Evolutionary conservation across 2,888 invertebrate species (phyloP).

Genomic region (Drosophila diplacantha): DNA sequence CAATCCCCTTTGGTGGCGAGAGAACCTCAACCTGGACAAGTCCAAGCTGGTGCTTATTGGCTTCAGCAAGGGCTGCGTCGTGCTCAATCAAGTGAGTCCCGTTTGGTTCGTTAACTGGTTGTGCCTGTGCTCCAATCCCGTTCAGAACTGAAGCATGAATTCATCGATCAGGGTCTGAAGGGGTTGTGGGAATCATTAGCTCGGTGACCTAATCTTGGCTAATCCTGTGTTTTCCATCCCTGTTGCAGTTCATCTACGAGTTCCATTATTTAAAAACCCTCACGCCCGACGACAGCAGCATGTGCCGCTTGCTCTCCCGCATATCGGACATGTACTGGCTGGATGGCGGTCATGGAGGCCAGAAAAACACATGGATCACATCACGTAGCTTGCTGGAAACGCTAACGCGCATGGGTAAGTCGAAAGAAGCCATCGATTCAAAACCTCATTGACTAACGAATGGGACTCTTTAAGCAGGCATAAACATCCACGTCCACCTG

Average conservation of each 20-base stretch:
- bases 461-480: conserved; percentile 78
- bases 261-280: conserved; percentile 86
- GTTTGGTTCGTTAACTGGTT: conserved; percentile 76
- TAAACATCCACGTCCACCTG: conserved; percentile 87
- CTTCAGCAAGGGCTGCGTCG: conserved; percentile 96
- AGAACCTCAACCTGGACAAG: conserved; percentile 80
- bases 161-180: not conserved
- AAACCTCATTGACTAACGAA: conserved; percentile 1
- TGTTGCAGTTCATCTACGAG: conserved; percentile 86
- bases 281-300: conserved; percentile 82
- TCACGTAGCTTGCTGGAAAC: conserved; percentile 85
- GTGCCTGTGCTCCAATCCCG: conserved; percentile 1
- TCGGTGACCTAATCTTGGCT: not conserved
- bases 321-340: conserved; percentile 91
- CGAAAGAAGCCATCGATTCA: not conserved
- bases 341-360: conserved; percentile 94
- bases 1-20: conserved; percentile 81
- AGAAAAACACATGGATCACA: conserved; percentile 92
- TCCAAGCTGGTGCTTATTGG: conserved; percentile 84
- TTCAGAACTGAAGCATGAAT: not conserved
- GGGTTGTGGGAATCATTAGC: conserved; percentile 1
- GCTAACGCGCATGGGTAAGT: conserved; percentile 83
- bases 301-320: conserved; percentile 82
- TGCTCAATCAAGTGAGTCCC: conserved; percentile 85
- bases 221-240: conserved; percentile 5